Percentiles rank a stretch among this genome's conserved stretches.
phyloP scores from a whole-genome alignment of 2,113 vertebrate genomes.

The Pseudorasbora parva region DNA sequence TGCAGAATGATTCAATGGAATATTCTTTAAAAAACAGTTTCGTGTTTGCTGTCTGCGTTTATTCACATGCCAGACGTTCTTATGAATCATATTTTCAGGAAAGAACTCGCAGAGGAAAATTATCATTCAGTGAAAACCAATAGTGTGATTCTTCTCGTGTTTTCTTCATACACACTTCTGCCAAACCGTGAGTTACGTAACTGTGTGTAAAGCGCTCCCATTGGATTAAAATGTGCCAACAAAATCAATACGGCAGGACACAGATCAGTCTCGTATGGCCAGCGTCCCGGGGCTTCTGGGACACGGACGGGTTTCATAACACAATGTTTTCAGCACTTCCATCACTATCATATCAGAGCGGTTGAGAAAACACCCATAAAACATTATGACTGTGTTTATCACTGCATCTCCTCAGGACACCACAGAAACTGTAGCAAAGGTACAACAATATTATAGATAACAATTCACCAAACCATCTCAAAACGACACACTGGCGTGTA shows the following conservation, averaged over 20 bases:
- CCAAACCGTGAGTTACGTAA: conserved; percentile 24
- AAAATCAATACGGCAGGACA: conserved; percentile 42
- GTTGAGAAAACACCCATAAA: conserved; percentile 51
- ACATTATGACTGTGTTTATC: conserved; percentile 37
- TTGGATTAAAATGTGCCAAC: conserved; percentile 49
- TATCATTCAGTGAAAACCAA: no score
- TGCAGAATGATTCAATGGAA: no score
- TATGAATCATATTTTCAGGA: no score
- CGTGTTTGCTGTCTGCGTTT: no score
- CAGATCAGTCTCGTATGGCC: conserved; percentile 21
- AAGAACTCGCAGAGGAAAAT: no score
- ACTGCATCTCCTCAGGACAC: background rate
- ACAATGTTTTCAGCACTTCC: background rate
- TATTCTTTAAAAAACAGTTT: no score
- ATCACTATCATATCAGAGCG: conserved; percentile 15
- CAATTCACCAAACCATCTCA: no score
- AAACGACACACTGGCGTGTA: no score
- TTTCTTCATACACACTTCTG: no score
- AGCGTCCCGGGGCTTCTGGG: background rate
- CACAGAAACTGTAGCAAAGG: background rate
- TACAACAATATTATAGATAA: background rate
- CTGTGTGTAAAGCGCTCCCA: background rate
- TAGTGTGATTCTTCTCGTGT: background rate
- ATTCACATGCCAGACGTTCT: no score
- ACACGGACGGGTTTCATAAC: background rate